phyloP scores from a whole-genome alignment of 2,797 vertebrate species.

The Spatula versicolor region DNA sequence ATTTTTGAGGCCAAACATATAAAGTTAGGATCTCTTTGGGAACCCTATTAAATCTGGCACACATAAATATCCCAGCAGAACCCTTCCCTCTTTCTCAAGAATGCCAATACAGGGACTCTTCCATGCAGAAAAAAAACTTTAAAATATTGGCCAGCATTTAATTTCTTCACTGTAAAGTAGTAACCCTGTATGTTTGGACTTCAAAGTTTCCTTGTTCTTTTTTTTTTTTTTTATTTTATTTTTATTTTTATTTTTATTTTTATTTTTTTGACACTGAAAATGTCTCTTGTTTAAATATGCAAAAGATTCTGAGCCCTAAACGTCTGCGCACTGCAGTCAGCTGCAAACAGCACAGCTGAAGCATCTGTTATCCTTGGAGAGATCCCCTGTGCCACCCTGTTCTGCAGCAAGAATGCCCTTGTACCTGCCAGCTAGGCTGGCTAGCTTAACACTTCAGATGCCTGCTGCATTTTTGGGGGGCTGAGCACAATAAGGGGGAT shows the following conservation, averaged over 20 bases:
- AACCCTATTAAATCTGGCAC: not conserved
- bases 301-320: not conserved
- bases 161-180: not conserved
- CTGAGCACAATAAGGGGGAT: not conserved
- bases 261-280: not conserved
- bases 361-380: not conserved
- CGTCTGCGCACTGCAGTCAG: conserved; percentile 4
- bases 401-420: not conserved
- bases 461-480: not conserved
- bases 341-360: conserved; percentile 32
- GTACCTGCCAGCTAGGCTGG: not conserved
- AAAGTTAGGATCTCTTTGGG: not conserved
- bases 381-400: not conserved
- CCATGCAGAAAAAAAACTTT: not conserved
- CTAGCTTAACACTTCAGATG: not conserved
- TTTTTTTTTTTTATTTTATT: too few species aligned
- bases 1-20: not conserved
- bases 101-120: not conserved
- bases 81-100: not conserved
- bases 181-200: not conserved
- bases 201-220: not conserved
- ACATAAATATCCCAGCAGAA: not conserved
- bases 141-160: not conserved
- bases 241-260: not conserved
- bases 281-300: not conserved